Evolutionary conservation across 1,140 invertebrate genomes (phyloP).

Genomic region (Calliphora vicina): DNA sequence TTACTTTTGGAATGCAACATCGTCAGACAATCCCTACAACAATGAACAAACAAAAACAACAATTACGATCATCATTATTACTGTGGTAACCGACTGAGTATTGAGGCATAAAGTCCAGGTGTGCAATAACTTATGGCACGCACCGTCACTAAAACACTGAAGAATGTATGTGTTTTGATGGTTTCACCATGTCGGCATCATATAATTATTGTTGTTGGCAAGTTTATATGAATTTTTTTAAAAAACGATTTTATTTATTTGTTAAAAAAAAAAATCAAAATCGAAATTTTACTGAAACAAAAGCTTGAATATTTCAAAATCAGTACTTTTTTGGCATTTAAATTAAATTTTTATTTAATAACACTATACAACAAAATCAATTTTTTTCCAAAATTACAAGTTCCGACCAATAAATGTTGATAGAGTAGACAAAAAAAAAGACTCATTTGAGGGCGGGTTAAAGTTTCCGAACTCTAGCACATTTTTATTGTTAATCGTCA

Average conservation of each 20-base stretch:
- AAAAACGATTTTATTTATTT: no score
- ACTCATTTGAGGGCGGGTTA: no score
- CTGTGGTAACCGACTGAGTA: background rate
- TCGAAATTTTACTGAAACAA: no score
- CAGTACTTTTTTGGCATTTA: no score
- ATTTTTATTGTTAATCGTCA: no score
- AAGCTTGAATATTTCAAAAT: no score
- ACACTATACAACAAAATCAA: no score
- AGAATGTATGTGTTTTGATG: background rate
- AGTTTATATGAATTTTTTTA: background rate
- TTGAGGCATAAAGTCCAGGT: conserved; percentile 29
- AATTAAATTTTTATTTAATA: no score
- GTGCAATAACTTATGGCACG: conserved; percentile 38
- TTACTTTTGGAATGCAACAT: background rate
- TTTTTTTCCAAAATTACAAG: no score
- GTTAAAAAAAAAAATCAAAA: background rate
- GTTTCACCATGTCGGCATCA: background rate
- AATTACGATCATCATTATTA: conserved; percentile 22
- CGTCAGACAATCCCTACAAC: background rate
- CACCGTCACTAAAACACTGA: conserved; percentile 15
- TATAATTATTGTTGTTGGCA: background rate
- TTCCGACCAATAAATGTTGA: no score
- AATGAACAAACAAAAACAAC: background rate
- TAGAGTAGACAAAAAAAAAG: no score
- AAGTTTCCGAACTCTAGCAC: no score